Evolutionary conservation across 1,140 invertebrate species (phyloP).

Genomic region (Drosophila littoralis): DNA sequence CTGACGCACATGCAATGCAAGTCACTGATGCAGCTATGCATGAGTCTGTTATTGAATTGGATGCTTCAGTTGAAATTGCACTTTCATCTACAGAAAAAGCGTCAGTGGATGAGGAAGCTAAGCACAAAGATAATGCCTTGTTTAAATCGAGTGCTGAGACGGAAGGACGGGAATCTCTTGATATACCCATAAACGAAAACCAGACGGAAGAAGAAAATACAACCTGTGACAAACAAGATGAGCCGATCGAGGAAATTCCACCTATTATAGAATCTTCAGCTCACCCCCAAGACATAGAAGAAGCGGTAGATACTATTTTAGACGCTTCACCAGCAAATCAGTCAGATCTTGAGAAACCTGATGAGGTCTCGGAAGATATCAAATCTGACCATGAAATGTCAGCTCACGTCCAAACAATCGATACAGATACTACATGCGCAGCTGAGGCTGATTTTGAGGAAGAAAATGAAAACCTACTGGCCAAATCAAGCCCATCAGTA

Average conservation of each 20-base stretch:
- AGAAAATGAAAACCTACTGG: background rate
- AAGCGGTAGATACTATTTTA: background rate
- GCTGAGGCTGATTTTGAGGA: background rate
- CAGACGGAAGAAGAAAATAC: background rate
- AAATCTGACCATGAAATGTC: too few relatives aligned
- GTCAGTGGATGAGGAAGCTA: background rate
- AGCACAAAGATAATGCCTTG: background rate
- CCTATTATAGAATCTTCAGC: background rate
- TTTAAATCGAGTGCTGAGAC: background rate
- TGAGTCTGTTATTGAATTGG: constrained; percentile 1
- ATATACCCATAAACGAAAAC: background rate
- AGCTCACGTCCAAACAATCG: background rate
- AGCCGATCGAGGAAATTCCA: background rate
- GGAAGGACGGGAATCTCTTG: background rate
- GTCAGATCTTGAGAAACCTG: background rate
- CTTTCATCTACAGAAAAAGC: background rate
- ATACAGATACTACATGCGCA: background rate
- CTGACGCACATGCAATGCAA: background rate
- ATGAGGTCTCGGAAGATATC: background rate
- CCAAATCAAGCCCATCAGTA: background rate
- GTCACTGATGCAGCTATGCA: background rate
- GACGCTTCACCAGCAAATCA: background rate
- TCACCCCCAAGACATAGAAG: background rate
- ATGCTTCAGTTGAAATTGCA: constrained; percentile 1
- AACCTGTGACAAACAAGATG: background rate